These are phyloP conservation scores for Archivesica marissinica DNA, from an alignment of 1,140 invertebrate species.

Conservation along the genomic window DNA sequence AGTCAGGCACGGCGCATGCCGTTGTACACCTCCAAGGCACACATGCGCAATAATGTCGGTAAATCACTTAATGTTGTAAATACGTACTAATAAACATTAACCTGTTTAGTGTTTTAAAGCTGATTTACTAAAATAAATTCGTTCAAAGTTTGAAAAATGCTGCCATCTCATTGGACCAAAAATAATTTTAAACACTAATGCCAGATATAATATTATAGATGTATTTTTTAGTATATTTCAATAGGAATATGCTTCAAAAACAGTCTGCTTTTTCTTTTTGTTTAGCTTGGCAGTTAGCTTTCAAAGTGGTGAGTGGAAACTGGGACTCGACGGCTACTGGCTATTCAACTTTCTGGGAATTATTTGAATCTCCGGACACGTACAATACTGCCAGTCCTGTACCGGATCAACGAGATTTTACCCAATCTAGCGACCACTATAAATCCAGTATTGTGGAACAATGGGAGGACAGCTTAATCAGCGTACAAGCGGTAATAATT, in stretches of 20 bases:
- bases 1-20: too few relatives aligned
- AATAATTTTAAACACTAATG: background rate
- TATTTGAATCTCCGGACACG: conserved; percentile 17
- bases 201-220: background rate
- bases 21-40: too few relatives aligned
- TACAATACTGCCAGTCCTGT: conserved; percentile 30
- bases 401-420: conserved; percentile 38
- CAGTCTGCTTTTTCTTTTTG: background rate
- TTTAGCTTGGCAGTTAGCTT: conserved; percentile 47
- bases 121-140: too few relatives aligned
- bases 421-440: conserved; percentile 7
- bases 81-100: too few relatives aligned
- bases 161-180: too few relatives aligned
- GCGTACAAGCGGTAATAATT: conserved; percentile 47
- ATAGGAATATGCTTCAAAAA: background rate
- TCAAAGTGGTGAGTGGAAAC: conserved; percentile 56
- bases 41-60: too few relatives aligned
- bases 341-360: conserved; percentile 30
- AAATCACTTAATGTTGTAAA: too few relatives aligned
- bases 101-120: too few relatives aligned
- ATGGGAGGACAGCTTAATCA: conserved; percentile 47
- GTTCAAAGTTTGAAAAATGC: too few relatives aligned
- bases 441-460: conserved; percentile 36
- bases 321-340: conserved; percentile 29
- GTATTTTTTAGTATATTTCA: background rate